Percentiles rank a stretch among this genome's conserved stretches.
phyloP scores from a whole-genome alignment of 2,797 vertebrate species.

The Meda fulgida region DNA sequence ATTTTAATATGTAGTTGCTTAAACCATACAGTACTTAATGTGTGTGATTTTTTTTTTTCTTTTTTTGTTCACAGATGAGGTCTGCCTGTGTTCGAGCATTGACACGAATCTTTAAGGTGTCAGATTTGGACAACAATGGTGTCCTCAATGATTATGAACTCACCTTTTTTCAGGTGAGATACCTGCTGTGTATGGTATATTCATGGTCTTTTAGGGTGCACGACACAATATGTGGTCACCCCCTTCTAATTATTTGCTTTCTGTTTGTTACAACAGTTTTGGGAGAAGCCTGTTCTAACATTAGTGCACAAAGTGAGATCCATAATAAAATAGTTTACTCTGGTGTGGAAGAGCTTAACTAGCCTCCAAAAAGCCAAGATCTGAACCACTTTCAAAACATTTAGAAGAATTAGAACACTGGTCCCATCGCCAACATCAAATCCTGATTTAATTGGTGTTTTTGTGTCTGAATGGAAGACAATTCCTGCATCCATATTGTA shows the following conservation, averaged over 20 bases:
- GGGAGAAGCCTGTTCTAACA: background rate
- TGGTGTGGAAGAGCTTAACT: background rate
- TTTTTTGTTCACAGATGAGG: slow-evolving; percentile 83
- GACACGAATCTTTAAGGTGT: slow-evolving; percentile 95
- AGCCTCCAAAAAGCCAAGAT: background rate
- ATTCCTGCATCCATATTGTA: background rate
- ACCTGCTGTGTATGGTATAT: background rate
- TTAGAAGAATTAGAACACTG: background rate
- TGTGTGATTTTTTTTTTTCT: background rate
- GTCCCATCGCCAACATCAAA: background rate
- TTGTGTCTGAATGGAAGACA: background rate
- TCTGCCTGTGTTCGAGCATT: slow-evolving; percentile 90
- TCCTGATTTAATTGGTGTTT: background rate
- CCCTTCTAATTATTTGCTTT: background rate
- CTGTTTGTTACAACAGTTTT: background rate
- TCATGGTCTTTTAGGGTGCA: background rate
- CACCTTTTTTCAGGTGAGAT: slow-evolving; percentile 93
- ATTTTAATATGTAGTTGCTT: background rate
- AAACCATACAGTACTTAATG: background rate
- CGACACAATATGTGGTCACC: background rate
- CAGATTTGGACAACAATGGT: slow-evolving; percentile 94
- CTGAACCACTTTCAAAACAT: background rate
- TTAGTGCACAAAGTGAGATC: background rate
- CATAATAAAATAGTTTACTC: background rate
- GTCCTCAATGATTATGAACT: slow-evolving; percentile 93